Evolutionary conservation across 92 coral and sea anemone species (phyloP), one percentile per base, ranked within the genome.

Genomic region (Palythoa grandis): DNA sequence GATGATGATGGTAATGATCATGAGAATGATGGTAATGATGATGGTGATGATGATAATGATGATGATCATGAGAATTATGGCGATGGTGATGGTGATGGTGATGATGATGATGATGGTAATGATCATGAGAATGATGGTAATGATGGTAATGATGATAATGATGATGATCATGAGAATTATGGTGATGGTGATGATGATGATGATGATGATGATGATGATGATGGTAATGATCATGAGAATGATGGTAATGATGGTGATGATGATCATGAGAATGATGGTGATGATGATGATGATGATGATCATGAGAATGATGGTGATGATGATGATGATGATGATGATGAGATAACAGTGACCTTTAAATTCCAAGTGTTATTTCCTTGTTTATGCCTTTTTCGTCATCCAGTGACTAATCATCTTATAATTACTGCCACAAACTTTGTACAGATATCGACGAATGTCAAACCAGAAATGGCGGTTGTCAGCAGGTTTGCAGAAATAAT

Each of bases 381-480:
- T 43, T 43, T 43, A 43, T 43, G 50, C 9, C 6, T 58, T n/a
- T 15, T 16, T 16, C n/a, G 1, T 19, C 2, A 22, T 63, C 24
- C 23, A 22, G 10, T 63, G 23, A 17, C 22, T 5, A 19, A 63
- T 17, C 69, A 29, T 29, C 35, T 29, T 29, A 0, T 29, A 0
- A 29, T 29, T 29, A 29, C 35, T 29, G 35, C 35, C 35, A 63
- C 20, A 5, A 23, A 2, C 1, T 48, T 14, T 50, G 4, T 79
- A 15, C 70, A 97, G 99, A 97, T 82, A 86, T 91, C 19, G 90
- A 97, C 67, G 99, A 97, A 82, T 97, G 99, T 58, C 75, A 91
- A 56, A 76, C 69, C 39, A 85, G 87, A 67, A 95, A 95, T 72
- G 98, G 98, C 15, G 95, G 95, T 14, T 94, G 99, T 80, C 93